Evolutionary conservation across 2,113 vertebrate genomes (phyloP), one percentile per base, ranked within the genome.

Genomic region (Hydropotes inermis): DNA sequence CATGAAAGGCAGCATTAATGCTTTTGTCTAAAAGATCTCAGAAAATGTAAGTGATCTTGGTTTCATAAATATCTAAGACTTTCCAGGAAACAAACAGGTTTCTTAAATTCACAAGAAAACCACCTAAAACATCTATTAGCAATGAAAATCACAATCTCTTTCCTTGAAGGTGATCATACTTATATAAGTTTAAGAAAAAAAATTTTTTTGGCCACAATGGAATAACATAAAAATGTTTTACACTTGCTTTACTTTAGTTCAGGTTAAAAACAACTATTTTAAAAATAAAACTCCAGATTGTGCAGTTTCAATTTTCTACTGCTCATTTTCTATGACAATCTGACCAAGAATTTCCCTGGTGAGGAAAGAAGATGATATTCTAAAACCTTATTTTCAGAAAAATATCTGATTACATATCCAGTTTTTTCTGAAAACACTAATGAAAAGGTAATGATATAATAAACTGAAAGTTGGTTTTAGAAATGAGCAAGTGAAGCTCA

Each of bases 221-320:
- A 76, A 27, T 1, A 54, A 82, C 13, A 84, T 17, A 74, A 93
- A 95, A 60, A 1, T 25, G 11, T 95, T 95, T 85, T 64, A 81
- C 27, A 43, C 30, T 92, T 79, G 90, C 67, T 85, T 91, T 95
- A 90, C 78, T 79, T 78, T 28, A 76, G 33, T 67, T 64, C 64
- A 78, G 93, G 91, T 95, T 95, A 95, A 96, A 89, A 96, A 92
- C 39, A 94, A 95, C 79, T 93, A 94, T 88, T 95, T 96, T 95
- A 74, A 97, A 98, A 98, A 98, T 98, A 96, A 96, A 97, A 95
- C 85, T 83, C 89, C 94, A 98, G 81, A 97, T 94, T 97, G 61
- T 36, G 55, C 82, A 74, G 67, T 83, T 97, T 96, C 67, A 94
- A 96, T 94, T 97, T 94, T 82, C 89, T 60, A 97, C 88, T 97